Evolutionary conservation across 2,888 invertebrate genomes (phyloP), one percentile per base, ranked within the genome.

Genomic region (Cotesia congregata): DNA sequence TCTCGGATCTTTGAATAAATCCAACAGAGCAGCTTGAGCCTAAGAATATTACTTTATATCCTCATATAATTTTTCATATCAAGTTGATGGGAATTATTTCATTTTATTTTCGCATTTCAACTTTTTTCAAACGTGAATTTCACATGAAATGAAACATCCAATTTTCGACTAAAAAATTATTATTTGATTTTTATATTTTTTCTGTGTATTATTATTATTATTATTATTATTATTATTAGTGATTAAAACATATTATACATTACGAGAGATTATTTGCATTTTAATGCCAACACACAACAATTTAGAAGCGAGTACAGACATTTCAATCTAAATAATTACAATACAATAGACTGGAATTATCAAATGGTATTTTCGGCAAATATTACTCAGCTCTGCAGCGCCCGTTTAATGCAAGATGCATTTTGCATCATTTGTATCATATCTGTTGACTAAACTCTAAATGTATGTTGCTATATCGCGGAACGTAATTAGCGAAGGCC

Each of bases 401-500:
- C 3, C 30, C 30, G 30, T 30, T 30, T 30, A 30, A 17, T 12
- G 38, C 40, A 41, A 40, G n/a, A 17, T 41, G 41, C 9, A 41
- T 40, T 62, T 15, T 20, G 64, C 20, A 64, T 41, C 65, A n/a
- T 50, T 50, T 9, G 20, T 6, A 9, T 73, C 67, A 50, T 67
- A 5, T 72, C 20, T 9, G 30, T 69, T 5, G 50, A 9, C n/a
- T 15, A 7, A 30, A 50, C 50, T 50, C 50, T 50, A 17, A 30
- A 69, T 41, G 69, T 75, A 68, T 69, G 74, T 69, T 68, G 75
- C 72, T 76, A 72, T 76, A 72, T 72, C 72, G 72, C 67, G 61
- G 41, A 68, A 67, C 80, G 80, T 84, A 84, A 84, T 85, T 84
- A 84, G 81, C 80, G 77, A 78, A 75, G 78, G 79, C 78, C 75